Conservation (phyloP, 2,797 vertebrate species). For the Sternarchorhynchus goeldii region DNA sequence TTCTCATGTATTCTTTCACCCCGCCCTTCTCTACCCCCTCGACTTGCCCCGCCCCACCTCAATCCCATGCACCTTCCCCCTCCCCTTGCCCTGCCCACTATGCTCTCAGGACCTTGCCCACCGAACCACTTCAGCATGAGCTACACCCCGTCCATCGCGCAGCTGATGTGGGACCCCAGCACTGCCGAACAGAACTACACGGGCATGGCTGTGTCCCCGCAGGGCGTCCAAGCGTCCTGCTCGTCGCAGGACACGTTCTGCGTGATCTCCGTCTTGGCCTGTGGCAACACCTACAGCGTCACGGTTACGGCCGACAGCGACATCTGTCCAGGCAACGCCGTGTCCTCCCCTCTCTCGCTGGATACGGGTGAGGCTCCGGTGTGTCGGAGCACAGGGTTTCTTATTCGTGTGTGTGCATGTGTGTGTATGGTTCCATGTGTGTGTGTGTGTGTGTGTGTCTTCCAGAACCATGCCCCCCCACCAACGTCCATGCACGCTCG, state of each 20-base stretch:
- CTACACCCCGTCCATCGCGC: slow-evolving; percentile 66
- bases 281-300: slow-evolving; percentile 72
- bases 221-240: slow-evolving; percentile 66
- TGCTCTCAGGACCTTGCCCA: slow-evolving; percentile 69
- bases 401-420: not conserved
- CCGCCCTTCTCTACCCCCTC: too few relatives aligned
- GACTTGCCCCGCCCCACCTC: not conserved
- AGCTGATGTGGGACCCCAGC: slow-evolving; percentile 69
- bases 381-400: not conserved
- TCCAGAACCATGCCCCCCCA: slow-evolving; percentile 78
- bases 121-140: slow-evolving; percentile 60
- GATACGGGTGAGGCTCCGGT: slow-evolving; percentile 67
- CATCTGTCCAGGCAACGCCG: slow-evolving; percentile 58
- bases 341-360: slow-evolving; percentile 54
- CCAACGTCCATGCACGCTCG: slow-evolving; percentile 58
- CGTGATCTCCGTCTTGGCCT: slow-evolving; percentile 63
- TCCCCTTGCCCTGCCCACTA: not conserved
- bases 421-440: not conserved
- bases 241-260: slow-evolving; percentile 68
- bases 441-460: slow-evolving; percentile 20
- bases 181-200: slow-evolving; percentile 67
- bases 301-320: slow-evolving; percentile 67
- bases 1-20: too few relatives aligned
- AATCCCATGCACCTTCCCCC: too few relatives aligned
- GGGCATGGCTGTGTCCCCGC: slow-evolving; percentile 58